Conservation (phyloP, 2,113 vertebrate genomes). For the Oophaga pumilio region DNA sequence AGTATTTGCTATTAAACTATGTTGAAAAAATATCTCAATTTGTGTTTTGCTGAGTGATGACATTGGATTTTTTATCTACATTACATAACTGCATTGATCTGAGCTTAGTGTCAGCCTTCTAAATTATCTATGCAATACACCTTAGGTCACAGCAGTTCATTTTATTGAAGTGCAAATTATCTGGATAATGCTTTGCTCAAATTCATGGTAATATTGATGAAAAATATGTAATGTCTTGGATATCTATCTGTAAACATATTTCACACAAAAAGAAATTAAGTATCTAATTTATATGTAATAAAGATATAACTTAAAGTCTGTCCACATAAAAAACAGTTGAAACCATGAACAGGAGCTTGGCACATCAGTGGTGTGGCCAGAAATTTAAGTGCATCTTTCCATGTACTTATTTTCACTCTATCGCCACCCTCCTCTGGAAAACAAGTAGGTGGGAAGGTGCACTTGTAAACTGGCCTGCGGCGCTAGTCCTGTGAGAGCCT, state of each 20-base stretch:
- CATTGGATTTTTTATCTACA: neutral
- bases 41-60: neutral
- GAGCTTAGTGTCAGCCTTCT: neutral
- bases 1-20: neutral
- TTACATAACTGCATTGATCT: neutral
- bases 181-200: neutral
- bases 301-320: too few species aligned
- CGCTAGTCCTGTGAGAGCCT: too few species aligned
- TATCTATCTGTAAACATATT: neutral
- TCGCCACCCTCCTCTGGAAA: too few species aligned
- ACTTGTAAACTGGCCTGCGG: too few species aligned
- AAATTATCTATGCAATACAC: constrained; percentile 17
- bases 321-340: too few species aligned
- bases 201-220: neutral
- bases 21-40: neutral
- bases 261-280: too few species aligned
- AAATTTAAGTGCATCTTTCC: too few species aligned
- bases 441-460: too few species aligned
- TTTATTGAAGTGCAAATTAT: constrained; percentile 32
- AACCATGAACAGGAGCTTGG: too few species aligned
- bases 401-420: too few species aligned
- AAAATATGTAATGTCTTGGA: neutral
- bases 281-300: too few species aligned
- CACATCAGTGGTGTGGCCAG: too few species aligned
- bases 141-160: neutral